Evolutionary conservation across 35 echinoderm and acorn worm genomes (phyloP).

Genomic region (Heliocidaris tuberculata): DNA sequence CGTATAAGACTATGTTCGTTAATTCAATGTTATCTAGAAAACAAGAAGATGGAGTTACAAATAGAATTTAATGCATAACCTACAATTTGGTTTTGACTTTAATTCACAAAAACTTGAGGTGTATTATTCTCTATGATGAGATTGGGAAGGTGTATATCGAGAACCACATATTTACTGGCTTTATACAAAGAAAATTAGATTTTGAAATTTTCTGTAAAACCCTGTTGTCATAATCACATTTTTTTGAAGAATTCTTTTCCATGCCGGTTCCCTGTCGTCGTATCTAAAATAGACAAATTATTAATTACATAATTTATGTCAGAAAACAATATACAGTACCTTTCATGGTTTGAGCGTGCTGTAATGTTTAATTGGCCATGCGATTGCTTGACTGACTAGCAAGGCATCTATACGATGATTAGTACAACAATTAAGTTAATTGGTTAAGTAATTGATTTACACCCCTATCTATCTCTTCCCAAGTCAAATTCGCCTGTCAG

Average conservation of each 20-base stretch:
- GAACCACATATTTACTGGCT: too few relatives aligned
- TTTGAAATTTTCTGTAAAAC: too few relatives aligned
- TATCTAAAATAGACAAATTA: background rate
- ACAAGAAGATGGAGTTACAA: background rate
- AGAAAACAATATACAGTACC: background rate
- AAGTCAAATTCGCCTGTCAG: background rate
- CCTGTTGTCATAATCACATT: too few relatives aligned
- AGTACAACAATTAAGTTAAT: background rate
- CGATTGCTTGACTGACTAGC: background rate
- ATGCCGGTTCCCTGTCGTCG: too few relatives aligned
- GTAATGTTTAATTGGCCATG: background rate
- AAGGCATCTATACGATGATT: background rate
- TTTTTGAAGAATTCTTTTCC: too few relatives aligned
- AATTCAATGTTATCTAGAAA: too few relatives aligned
- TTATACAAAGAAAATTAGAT: too few relatives aligned
- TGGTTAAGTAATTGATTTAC: constrained; percentile 3
- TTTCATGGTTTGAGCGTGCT: background rate
- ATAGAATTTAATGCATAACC: background rate
- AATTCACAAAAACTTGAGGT: background rate
- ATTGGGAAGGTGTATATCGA: too few relatives aligned
- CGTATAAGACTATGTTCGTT: too few relatives aligned
- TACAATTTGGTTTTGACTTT: background rate
- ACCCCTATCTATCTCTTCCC: background rate
- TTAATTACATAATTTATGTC: background rate
- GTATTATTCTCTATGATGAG: too few relatives aligned